Evolutionary conservation across 2,888 invertebrate species (phyloP), one percentile per base, ranked within the genome.

Genomic region (Agriopis aurantiaria): DNA sequence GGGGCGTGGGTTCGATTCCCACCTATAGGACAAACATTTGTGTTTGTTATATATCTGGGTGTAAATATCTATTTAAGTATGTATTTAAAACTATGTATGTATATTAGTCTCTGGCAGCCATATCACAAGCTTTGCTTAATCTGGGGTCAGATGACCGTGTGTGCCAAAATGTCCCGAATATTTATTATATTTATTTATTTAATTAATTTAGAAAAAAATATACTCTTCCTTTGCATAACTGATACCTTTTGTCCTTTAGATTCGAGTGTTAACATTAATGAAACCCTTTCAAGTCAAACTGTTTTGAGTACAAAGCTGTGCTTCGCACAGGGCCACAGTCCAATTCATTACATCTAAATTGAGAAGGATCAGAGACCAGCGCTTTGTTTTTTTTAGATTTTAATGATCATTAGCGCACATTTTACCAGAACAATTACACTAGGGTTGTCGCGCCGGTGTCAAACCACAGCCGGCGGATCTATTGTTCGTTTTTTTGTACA

Each of bases 401-500:
- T 68, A 69, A 75, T 71, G 76, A 72, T 69, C 73, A 79, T 80
- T 80, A 78, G 72, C 69, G 69, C 69, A 51, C 48, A 55, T 63
- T 74, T 72, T 73, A 70, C 63, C 61, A 56, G 68, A 71, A 71
- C 69, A 77, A 80, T 81, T 79, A 67, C 62, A 69, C 53, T 63
- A 67, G 62, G 66, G 69, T 68, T 71, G 67, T 70, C 55, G 57
- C 62, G 60, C 61, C 58, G 73, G 46, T 68, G 66, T 70, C 53
- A 46, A 71, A 70, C 65, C 65, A 41, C 48, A 11, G 51, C 78
- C 80, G 78, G 79, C 81, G 79, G 80, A 75, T 73, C 72, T 73
- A 83, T 85, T 85, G 85, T 86, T 78, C 77, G 78, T 8, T 60
- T 69, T 43, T 61, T 70, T 63, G 33, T 70, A 63, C 60, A 69